Base-by-base conservation (phyloP, 2,797 vertebrate species). In the Novumbra hubbsi region DNA sequence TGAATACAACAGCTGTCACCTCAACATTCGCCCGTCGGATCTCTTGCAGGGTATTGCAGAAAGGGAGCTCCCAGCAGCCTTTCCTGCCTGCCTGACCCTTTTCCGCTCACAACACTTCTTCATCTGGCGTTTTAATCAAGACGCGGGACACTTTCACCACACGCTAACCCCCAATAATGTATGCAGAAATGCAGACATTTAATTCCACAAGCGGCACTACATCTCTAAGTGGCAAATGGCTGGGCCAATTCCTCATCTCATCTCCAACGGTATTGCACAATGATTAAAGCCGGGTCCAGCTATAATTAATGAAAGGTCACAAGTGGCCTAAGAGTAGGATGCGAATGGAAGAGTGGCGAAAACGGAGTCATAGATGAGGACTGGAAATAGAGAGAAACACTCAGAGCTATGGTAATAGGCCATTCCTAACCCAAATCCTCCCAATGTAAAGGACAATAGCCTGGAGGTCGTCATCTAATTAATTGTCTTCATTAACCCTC, bases 251-350 rank as follows among this genome's bases (percentile, higher is more conserved):
- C 83, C 88, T 91, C 81, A 79, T 91, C 89, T 92, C 87, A 81
- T 89, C 89, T 90, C 74, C 80, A 84, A 87, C 80, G 38, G 86
- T 88, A 88, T 91, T 87, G 91, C 88, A 89, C 80, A 89, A 90
- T 93, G 91, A 94, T 94, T 93, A 93, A 93, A 93, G 90, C 88
- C 74, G 66, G 87, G 87, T 9, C 86, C 81, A 71, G 88, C 82
- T 83, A 89, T 93, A 93, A 94, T 93, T 94, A 93, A 94, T 91
- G 89, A 94, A 94, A 94, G 94, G 94, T 94, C 94, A 94, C 66
- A 78, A 92, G 91, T 93, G 91, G 92, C 93, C 93, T 90, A 85
- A 90, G 91, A 92, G 89, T 88, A 91, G 87, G 88, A 88, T 88
- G 88, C 83, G 90, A 90, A 92, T 84, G 84, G 87, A 86, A 84